These are phyloP conservation scores for Drosophila glabriapex DNA, from an alignment of 2,888 invertebrate species.

Conservation along the genomic window DNA sequence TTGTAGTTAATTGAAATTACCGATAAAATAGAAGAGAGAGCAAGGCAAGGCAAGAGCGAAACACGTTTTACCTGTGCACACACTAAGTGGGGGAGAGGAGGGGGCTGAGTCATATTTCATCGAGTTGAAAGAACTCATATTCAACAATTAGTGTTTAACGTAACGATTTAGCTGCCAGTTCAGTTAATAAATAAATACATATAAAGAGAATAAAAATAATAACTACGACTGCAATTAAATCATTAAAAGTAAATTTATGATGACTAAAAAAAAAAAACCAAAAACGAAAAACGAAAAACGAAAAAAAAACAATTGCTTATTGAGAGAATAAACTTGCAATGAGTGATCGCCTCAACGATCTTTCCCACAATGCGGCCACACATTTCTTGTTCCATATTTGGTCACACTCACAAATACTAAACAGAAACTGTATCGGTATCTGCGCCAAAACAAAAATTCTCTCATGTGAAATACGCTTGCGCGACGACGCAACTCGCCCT, in stretches of 20 bases:
- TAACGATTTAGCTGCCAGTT: conserved; percentile 35
- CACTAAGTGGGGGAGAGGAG: background rate
- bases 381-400: conserved; percentile 57
- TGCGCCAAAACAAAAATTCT: conserved; percentile 41
- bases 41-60: conserved; percentile 26
- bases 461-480: conserved; percentile 60
- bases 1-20: conserved; percentile 50
- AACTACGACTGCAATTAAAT: conserved; percentile 31
- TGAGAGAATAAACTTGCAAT: conserved; percentile 32
- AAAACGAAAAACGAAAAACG: background rate
- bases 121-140: conserved; percentile 68
- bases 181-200: conserved; percentile 8
- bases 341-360: conserved; percentile 51
- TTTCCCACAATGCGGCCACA: conserved; percentile 44
- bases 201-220: conserved; percentile 1
- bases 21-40: conserved; percentile 22
- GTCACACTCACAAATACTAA: conserved; percentile 15
- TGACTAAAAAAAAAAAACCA: background rate
- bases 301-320: background rate
- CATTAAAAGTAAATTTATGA: conserved; percentile 54
- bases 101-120: conserved; percentile 56
- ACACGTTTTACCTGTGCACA: conserved; percentile 69
- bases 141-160: conserved; percentile 33
- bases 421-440: conserved; percentile 33
- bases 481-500: conserved; percentile 59